These are phyloP conservation scores for Podarcis raffonei DNA, from an alignment of 2,113 vertebrate genomes.

Conservation along the genomic window DNA sequence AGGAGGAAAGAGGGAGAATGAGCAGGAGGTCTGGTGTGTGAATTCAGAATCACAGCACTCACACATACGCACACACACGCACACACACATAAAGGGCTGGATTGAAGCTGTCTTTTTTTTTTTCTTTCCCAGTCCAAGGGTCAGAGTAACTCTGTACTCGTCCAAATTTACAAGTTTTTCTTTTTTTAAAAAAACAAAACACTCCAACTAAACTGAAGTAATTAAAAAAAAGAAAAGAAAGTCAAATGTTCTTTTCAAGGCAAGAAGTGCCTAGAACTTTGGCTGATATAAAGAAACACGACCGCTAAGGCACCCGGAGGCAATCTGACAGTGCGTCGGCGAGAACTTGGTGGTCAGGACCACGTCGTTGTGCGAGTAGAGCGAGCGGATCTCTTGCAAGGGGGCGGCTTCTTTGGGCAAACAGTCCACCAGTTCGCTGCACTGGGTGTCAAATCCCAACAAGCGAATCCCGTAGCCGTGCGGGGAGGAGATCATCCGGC, in stretches of 20 bases:
- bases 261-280: conserved; percentile 86
- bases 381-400: conserved; percentile 91
- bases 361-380: conserved; percentile 97
- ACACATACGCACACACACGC: neutral
- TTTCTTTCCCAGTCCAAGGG: conserved; percentile 9
- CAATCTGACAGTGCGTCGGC: conserved; percentile 98
- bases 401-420: conserved; percentile 89
- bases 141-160: conserved; percentile 47
- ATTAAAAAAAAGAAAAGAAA: conserved; percentile 43
- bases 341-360: conserved; percentile 99
- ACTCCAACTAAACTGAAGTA: conserved; percentile 71
- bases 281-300: conserved; percentile 97
- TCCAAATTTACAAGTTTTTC: conserved; percentile 40
- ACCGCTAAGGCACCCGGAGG: conserved; percentile 98
- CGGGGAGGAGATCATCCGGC: conserved; percentile 96
- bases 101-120: conserved; percentile 28
- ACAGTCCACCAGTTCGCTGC: conserved; percentile 95
- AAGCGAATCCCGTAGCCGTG: conserved; percentile 95
- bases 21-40: neutral
- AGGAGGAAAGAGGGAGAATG: conserved; percentile 43
- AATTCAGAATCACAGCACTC: neutral
- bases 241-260: conserved; percentile 51
- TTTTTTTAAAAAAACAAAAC: conserved; percentile 53
- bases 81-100: neutral
- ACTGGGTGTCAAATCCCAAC: conserved; percentile 90